These are phyloP conservation scores for Zootermopsis nevadensis DNA, from an alignment of 2,888 invertebrate species.

Conservation along the genomic window DNA sequence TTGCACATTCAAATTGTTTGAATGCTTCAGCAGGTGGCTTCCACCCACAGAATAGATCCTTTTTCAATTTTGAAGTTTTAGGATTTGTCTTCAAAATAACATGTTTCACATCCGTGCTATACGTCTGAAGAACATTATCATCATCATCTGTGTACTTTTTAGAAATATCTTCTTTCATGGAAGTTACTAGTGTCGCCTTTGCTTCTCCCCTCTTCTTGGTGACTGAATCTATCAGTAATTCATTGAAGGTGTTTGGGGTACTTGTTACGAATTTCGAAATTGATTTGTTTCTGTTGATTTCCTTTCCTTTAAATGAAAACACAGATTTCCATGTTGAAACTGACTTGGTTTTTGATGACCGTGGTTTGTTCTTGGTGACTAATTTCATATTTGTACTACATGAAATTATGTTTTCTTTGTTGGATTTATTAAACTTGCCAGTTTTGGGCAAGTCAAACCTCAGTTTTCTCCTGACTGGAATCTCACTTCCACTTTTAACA, in stretches of 20 bases:
- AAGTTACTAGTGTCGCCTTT: not conserved
- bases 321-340: slow-evolving; percentile 23
- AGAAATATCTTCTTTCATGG: not conserved
- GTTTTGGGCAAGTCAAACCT: not conserved
- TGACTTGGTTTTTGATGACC: not conserved
- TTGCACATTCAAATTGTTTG: slow-evolving; percentile 56
- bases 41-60: not conserved
- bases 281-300: not conserved
- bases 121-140: not conserved
- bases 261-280: slow-evolving; percentile 25
- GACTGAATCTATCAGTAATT: not conserved
- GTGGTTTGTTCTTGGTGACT: not conserved
- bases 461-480: not conserved
- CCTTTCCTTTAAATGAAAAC: slow-evolving; percentile 24
- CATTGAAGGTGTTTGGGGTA: slow-evolving; percentile 5
- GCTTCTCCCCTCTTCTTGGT: not conserved
- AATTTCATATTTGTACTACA: not conserved
- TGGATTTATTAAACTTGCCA: not conserved
- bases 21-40: not conserved
- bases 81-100: not conserved
- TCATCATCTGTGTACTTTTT: not conserved
- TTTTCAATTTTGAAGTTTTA: not conserved
- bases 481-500: not conserved
- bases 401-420: slow-evolving; percentile 21
- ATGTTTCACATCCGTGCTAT: not conserved